A percentile compares a stretch with the other conserved stretches of the same genome.
phyloP scores from a whole-genome alignment of 2,888 invertebrate species.

The Platycheirus albimanus region DNA sequence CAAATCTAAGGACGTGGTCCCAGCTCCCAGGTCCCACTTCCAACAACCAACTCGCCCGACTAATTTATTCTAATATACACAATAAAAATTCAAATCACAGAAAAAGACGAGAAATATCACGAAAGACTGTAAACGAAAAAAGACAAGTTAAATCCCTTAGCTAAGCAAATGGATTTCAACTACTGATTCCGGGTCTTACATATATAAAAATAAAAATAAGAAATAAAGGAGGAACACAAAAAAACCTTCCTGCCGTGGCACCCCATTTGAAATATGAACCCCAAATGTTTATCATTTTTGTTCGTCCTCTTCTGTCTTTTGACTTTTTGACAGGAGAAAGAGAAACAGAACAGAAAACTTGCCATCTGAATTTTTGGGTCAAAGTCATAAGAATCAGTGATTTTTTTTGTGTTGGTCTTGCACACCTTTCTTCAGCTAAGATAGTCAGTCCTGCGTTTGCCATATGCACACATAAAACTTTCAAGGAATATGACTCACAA shows the following conservation, averaged over 20 bases:
- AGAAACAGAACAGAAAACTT: conserved; percentile 32
- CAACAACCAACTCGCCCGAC: conserved; percentile 3
- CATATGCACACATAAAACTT: conserved; percentile 17
- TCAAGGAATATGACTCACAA: conserved; percentile 31
- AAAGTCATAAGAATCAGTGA: conserved; percentile 65
- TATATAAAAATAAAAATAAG: not conserved
- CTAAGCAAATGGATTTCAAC: conserved; percentile 54
- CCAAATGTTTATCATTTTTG: conserved; percentile 39
- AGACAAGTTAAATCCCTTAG: conserved; percentile 47
- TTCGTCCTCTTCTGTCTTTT: conserved; percentile 6
- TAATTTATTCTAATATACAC: conserved; percentile 70
- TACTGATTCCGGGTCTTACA: conserved; percentile 31
- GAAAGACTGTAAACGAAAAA: conserved; percentile 6
- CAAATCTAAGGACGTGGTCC: conserved; percentile 55
- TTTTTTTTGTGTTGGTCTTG: conserved; percentile 29
- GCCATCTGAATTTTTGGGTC: conserved; percentile 65
- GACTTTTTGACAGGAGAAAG: conserved; percentile 22
- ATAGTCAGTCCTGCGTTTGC: conserved; percentile 8
- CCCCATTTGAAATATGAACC: conserved; percentile 65
- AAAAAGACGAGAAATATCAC: conserved; percentile 35
- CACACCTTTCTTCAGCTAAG: conserved; percentile 19
- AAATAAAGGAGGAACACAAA: conserved; percentile 5
- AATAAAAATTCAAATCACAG: conserved; percentile 72
- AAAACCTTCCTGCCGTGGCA: conserved; percentile 20
- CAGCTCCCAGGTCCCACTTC: too few species aligned